A percentile compares a stretch with the other conserved stretches of the same genome.
phyloP scores from a whole-genome alignment of 2,888 invertebrate species.

The Aspidiotus destructor region DNA sequence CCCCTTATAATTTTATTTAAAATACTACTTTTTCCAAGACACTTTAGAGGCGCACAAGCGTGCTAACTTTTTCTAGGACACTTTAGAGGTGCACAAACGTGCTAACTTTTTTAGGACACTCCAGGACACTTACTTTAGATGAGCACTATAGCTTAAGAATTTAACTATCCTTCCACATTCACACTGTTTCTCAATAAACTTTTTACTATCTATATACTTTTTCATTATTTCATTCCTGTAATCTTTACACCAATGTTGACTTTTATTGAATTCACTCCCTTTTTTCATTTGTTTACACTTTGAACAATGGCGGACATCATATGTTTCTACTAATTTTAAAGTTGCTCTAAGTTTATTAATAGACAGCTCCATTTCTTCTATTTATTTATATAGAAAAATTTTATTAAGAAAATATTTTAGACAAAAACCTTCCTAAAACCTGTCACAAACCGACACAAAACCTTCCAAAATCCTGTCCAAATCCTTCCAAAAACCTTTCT shows the following conservation, averaged over 20 bases:
- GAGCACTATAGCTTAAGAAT: slow-evolving; percentile 18
- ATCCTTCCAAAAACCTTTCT: slow-evolving; percentile 1
- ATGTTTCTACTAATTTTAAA: slow-evolving; percentile 25
- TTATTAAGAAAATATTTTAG: slow-evolving; percentile 19
- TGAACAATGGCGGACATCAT: slow-evolving; percentile 19
- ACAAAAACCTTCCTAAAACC: slow-evolving; percentile 10
- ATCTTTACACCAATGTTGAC: slow-evolving; percentile 26
- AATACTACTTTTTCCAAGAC: too few relatives aligned
- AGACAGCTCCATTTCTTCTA: slow-evolving; percentile 13
- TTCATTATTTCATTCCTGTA: slow-evolving; percentile 26
- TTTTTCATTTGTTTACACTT: slow-evolving; percentile 24
- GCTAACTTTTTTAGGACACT: too few relatives aligned
- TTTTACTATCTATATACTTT: slow-evolving; percentile 23
- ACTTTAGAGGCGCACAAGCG: too few relatives aligned
- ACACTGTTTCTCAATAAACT: slow-evolving; percentile 18
- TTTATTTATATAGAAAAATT: slow-evolving; percentile 3
- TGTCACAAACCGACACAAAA: slow-evolving; percentile 1
- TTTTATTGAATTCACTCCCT: slow-evolving; percentile 23
- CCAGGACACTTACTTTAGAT: too few relatives aligned
- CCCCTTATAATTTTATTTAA: too few relatives aligned
- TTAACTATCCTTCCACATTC: slow-evolving; percentile 24
- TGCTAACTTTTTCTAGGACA: too few relatives aligned
- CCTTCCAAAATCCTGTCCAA: too few relatives aligned
- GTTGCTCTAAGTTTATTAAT: slow-evolving; percentile 17
- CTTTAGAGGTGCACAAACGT: too few relatives aligned